Conservation (phyloP, 53 echinoderm and acorn worm genomes). For the Antedon mediterranea region DNA sequence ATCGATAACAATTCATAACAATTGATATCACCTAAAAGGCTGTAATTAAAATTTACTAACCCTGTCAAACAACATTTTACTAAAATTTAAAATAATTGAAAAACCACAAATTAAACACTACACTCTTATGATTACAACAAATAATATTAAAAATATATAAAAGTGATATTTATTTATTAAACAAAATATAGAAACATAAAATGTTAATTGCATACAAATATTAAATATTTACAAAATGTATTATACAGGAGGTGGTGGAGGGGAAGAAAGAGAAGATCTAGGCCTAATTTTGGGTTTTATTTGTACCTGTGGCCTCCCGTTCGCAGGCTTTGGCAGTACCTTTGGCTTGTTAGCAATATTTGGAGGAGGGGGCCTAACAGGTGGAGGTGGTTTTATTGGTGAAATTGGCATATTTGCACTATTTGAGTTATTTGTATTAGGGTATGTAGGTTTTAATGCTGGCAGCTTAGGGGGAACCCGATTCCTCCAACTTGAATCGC, state of each 20-base stretch:
- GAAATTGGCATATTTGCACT: not conserved
- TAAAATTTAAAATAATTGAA: too few species aligned
- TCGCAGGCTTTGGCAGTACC: slow-evolving; percentile 13
- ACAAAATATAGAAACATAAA: not conserved
- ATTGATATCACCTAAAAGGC: too few species aligned
- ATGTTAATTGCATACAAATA: not conserved
- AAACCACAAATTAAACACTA: too few species aligned
- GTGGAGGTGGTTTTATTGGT: slow-evolving; percentile 21
- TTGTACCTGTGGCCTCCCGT: not conserved
- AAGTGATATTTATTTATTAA: not conserved
- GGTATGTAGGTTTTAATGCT: not conserved
- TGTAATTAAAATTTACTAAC: too few species aligned
- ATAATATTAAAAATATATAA: not conserved
- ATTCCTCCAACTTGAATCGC: not conserved
- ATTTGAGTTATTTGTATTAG: slow-evolving; percentile 3
- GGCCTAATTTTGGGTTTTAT: not conserved
- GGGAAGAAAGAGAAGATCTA: not conserved
- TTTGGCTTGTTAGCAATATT: slow-evolving; percentile 26
- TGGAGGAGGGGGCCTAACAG: slow-evolving; percentile 28
- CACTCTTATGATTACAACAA: too few species aligned
- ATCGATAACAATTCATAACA: too few species aligned
- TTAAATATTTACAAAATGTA: not conserved
- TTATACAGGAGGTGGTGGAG: not conserved
- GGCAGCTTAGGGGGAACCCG: not conserved
- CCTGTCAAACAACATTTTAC: too few species aligned